Conservation (phyloP, 2,888 invertebrate species). For the Mythimna pallens region DNA sequence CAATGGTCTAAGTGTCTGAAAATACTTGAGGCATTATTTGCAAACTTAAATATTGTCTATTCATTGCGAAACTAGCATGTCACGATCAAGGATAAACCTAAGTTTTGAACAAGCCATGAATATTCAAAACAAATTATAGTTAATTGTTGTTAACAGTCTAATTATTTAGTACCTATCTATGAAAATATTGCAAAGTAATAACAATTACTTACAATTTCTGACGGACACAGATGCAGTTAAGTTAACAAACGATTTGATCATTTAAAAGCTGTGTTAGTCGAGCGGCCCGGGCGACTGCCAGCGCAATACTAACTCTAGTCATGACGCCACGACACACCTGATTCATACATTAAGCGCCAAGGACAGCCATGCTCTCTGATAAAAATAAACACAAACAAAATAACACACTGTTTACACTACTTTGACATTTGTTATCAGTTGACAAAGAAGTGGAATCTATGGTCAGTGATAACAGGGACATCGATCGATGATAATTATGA, state of each 20-base stretch:
- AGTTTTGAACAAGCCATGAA: constrained; percentile 7
- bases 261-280: constrained; percentile 52
- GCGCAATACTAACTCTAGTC: constrained; percentile 62
- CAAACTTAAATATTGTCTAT: constrained; percentile 24
- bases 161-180: background rate
- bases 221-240: constrained; percentile 65
- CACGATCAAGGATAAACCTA: constrained; percentile 43
- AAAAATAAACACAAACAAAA: constrained; percentile 68
- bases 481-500: constrained; percentile 16
- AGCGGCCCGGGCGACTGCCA: constrained; percentile 58
- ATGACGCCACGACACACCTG: constrained; percentile 52
- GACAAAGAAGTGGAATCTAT: constrained; percentile 25
- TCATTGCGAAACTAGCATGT: constrained; percentile 46
- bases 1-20: constrained; percentile 4
- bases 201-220: constrained; percentile 75
- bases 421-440: constrained; percentile 41
- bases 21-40: constrained; percentile 5
- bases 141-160: no score
- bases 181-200: background rate
- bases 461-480: constrained; percentile 1
- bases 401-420: constrained; percentile 16
- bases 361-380: constrained; percentile 64
- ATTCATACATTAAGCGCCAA: constrained; percentile 61
- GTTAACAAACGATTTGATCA: constrained; percentile 76
- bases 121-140: background rate